Evolutionary conservation across 2,888 invertebrate species (phyloP).

Genomic region (Drosophila meridionalis): DNA sequence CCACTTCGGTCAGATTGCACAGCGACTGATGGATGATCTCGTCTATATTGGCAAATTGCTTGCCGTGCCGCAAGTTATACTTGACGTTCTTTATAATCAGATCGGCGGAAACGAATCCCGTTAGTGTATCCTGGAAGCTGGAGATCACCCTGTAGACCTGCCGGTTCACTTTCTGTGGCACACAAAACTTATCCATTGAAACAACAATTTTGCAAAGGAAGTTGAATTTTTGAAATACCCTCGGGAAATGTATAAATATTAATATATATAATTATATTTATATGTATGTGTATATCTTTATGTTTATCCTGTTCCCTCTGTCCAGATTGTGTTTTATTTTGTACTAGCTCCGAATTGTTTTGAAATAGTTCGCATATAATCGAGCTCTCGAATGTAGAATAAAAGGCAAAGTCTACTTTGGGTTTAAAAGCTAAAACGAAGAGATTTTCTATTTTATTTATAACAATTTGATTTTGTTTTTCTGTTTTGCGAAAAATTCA

Average conservation of each 20-base stretch:
- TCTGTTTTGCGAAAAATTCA: conserved; percentile 32
- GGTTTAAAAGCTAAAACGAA: conserved; percentile 54
- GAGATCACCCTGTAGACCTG: conserved; percentile 65
- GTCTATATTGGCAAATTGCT: conserved; percentile 41
- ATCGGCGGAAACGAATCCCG: conserved; percentile 17
- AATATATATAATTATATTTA: neutral
- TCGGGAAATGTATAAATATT: neutral
- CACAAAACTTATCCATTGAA: conserved; percentile 64
- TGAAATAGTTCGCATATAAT: neutral
- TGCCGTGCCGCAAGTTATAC: conserved; percentile 45
- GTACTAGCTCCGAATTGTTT: neutral
- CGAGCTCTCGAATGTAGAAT: neutral
- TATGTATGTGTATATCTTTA: neutral
- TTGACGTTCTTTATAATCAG: conserved; percentile 48
- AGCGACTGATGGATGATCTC: conserved; percentile 53
- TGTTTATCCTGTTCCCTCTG: neutral
- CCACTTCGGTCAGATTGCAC: conserved; percentile 36
- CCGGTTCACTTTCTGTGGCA: conserved; percentile 65
- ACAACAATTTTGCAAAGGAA: conserved; percentile 3
- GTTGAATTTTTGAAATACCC: neutral
- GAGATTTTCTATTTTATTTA: conserved; percentile 54
- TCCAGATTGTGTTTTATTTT: neutral
- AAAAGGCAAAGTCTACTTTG: conserved; percentile 30
- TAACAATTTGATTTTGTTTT: conserved; percentile 45
- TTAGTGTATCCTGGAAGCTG: conserved; percentile 22